phyloP scores from a whole-genome alignment of 2,113 vertebrate species.

The Poeciliopsis occidentalis region DNA sequence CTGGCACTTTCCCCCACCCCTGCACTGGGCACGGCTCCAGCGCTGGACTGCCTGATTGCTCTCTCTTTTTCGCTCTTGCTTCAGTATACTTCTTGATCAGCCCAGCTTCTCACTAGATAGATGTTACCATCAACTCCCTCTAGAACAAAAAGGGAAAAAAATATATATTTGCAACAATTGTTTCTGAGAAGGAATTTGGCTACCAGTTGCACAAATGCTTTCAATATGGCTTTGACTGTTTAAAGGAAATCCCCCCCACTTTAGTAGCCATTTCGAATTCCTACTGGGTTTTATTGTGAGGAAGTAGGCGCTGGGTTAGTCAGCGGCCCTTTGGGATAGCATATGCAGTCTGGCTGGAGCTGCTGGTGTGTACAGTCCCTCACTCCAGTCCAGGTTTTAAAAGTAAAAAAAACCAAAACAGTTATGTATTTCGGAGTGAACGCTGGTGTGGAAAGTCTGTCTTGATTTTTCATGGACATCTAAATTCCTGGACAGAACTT shows the following conservation, averaged over 20 bases:
- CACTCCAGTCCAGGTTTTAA: constrained; percentile 17
- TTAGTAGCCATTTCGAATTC: constrained; percentile 82
- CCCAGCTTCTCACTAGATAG: constrained; percentile 38
- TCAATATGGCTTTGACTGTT: constrained; percentile 84
- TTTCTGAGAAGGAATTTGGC: constrained; percentile 80
- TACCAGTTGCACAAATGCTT: constrained; percentile 82
- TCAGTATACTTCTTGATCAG: constrained; percentile 60
- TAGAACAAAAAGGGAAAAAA: constrained; percentile 34
- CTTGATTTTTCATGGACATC: constrained; percentile 43
- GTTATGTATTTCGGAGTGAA: constrained; percentile 47
- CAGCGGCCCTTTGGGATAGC: constrained; percentile 66
- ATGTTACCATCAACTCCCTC: constrained; percentile 35
- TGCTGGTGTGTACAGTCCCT: constrained; percentile 54
- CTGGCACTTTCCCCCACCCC: constrained; percentile 66
- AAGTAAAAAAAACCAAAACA: constrained; percentile 1
- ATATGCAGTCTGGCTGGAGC: constrained; percentile 65
- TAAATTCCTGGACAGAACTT: constrained; percentile 56
- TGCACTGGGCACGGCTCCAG: constrained; percentile 68
- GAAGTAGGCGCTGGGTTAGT: constrained; percentile 79
- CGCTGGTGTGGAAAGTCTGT: constrained; percentile 60
- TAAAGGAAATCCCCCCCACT: constrained; percentile 81
- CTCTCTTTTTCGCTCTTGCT: constrained; percentile 45
- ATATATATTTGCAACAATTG: constrained; percentile 57
- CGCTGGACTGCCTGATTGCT: constrained; percentile 48
- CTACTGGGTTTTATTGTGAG: constrained; percentile 76